These are phyloP conservation scores for Elysia chlorotica DNA, from an alignment of 1,140 invertebrate species.

Conservation along the genomic window DNA sequence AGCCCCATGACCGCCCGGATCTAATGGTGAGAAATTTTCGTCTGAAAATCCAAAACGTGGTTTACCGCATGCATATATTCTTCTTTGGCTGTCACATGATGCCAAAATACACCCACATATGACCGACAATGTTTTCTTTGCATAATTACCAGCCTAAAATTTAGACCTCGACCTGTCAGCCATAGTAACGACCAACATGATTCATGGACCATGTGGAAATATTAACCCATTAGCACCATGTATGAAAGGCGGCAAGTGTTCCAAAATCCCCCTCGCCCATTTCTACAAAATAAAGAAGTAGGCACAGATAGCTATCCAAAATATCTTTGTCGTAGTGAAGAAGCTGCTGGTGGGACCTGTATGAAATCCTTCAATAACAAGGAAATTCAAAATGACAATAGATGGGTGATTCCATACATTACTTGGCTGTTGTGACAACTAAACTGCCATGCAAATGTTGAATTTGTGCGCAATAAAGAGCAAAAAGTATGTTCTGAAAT, in stretches of 20 bases:
- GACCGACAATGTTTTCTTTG: not conserved
- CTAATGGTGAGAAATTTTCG: constrained; percentile 63
- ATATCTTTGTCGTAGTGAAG: constrained; percentile 45
- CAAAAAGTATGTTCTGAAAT: constrained; percentile 35
- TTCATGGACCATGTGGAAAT: constrained; percentile 39
- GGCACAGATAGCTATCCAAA: constrained; percentile 60
- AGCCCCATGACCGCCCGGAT: constrained; percentile 58
- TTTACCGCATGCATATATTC: constrained; percentile 65
- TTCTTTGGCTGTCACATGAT: constrained; percentile 59
- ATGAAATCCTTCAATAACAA: not conserved
- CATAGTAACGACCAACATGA: constrained; percentile 31
- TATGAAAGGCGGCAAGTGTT: constrained; percentile 33
- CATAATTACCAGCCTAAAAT: not conserved
- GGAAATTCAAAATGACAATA: constrained; percentile 26
- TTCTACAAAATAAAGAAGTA: not conserved
- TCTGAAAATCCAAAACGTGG: constrained; percentile 63
- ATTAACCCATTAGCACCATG: constrained; percentile 30
- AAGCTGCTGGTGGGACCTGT: constrained; percentile 10
- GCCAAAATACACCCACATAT: not conserved
- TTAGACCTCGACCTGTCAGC: constrained; percentile 23
- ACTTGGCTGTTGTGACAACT: constrained; percentile 23
- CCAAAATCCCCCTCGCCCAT: not conserved
- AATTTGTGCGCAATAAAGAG: constrained; percentile 28
- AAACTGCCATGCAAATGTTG: constrained; percentile 33
- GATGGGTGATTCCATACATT: constrained; percentile 36